These are phyloP conservation scores for Eilema sororculum DNA, from an alignment of 2,888 invertebrate species.

Conservation along the genomic window DNA sequence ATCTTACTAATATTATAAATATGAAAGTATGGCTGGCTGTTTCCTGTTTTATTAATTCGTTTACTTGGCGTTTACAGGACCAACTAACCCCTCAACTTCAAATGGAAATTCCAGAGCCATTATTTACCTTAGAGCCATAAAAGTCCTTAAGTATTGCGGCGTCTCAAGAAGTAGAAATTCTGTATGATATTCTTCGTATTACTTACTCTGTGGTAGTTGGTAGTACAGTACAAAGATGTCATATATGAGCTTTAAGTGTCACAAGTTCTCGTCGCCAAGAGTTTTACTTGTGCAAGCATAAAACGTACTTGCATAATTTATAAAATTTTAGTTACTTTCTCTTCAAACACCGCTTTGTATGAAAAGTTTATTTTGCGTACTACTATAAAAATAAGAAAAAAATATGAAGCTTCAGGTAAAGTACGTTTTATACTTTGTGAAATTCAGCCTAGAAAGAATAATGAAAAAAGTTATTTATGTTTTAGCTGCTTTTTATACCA, in stretches of 20 bases:
- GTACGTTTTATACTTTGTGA: background rate
- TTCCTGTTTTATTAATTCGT: no score
- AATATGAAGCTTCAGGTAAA: background rate
- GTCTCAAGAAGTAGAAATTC: background rate
- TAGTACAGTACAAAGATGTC: constrained; percentile 1
- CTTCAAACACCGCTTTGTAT: constrained; percentile 7
- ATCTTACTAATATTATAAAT: no score
- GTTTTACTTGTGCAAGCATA: constrained; percentile 21
- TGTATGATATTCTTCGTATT: background rate
- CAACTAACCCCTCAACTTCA: no score
- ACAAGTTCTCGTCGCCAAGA: constrained; percentile 7
- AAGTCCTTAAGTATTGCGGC: no score
- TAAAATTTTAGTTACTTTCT: constrained; percentile 19
- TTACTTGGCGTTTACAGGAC: no score
- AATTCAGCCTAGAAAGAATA: background rate
- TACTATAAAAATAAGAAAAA: constrained; percentile 2
- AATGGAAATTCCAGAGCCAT: no score
- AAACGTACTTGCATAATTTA: constrained; percentile 37
- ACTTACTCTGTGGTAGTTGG: background rate
- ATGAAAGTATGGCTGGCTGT: no score
- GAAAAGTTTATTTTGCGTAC: constrained; percentile 3
- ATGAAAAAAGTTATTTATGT: background rate
- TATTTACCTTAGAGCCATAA: no score
- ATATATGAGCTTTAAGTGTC: constrained; percentile 18
- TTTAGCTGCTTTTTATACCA: no score